Evolutionary conservation across 2,113 vertebrate species (phyloP).

Genomic region (Ariopsis seemanni): DNA sequence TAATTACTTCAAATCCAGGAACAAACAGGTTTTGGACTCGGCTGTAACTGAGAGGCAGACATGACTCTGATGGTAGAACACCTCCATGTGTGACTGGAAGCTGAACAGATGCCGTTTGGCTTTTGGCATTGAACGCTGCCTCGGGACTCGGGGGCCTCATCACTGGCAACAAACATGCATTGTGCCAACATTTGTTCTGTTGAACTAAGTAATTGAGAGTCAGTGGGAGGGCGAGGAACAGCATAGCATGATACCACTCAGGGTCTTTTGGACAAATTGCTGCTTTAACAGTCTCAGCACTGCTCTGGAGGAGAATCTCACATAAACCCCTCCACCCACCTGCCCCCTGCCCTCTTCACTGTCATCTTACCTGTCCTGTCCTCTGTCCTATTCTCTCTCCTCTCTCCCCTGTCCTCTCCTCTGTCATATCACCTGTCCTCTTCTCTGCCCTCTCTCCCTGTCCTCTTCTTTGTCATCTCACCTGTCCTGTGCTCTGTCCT

Average conservation of each 20-base stretch:
- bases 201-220: constrained; percentile 66
- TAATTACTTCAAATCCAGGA: not conserved
- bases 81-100: constrained; percentile 21
- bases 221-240: constrained; percentile 60
- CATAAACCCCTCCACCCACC: constrained; percentile 22
- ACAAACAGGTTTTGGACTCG: not conserved
- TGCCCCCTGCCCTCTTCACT: not conserved
- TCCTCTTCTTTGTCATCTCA: not conserved
- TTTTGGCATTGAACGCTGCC: constrained; percentile 51
- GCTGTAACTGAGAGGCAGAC: not conserved
- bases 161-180: constrained; percentile 21
- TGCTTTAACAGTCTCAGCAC: constrained; percentile 64
- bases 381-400: not conserved
- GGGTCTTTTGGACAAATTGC: constrained; percentile 67
- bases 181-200: constrained; percentile 58
- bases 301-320: constrained; percentile 53
- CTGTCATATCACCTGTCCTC: not conserved
- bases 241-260: constrained; percentile 53
- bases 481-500: not conserved
- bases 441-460: not conserved
- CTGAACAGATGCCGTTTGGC: constrained; percentile 56
- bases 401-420: not conserved
- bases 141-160: constrained; percentile 30
- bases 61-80: not conserved
- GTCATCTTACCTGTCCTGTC: not conserved